Conservation (phyloP, 1,140 invertebrate genomes). For the Carposina sasakii region DNA sequence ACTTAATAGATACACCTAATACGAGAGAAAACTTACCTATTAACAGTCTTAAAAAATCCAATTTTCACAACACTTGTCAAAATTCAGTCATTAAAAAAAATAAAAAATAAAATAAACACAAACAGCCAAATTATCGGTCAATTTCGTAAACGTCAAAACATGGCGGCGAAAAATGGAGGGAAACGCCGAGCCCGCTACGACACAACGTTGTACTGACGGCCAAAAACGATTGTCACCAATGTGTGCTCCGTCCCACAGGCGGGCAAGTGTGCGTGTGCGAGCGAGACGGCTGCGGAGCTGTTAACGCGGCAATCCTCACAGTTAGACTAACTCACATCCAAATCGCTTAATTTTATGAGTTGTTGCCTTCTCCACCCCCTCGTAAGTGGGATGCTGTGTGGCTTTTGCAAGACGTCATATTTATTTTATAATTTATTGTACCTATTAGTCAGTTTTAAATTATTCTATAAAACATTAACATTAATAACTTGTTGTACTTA, state of each 20-base stretch:
- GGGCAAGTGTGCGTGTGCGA: slow-evolving; percentile 31
- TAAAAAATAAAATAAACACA: slow-evolving; percentile 23
- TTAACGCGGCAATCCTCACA: slow-evolving; percentile 64
- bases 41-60: too few relatives aligned
- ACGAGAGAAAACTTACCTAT: too few relatives aligned
- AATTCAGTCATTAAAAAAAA: slow-evolving; percentile 21
- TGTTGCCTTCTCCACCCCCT: slow-evolving; percentile 72
- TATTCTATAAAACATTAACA: too few relatives aligned
- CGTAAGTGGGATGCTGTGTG: slow-evolving; percentile 30
- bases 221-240: slow-evolving; percentile 22
- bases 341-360: slow-evolving; percentile 75
- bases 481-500: too few relatives aligned
- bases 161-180: slow-evolving; percentile 46
- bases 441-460: too few relatives aligned
- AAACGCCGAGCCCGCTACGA: too few relatives aligned
- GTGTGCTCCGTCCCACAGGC: slow-evolving; percentile 13
- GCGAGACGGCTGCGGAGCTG: slow-evolving; percentile 40
- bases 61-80: too few relatives aligned
- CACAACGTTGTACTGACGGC: slow-evolving; percentile 30
- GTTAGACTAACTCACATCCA: slow-evolving; percentile 72
- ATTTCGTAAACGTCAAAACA: too few relatives aligned
- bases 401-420: slow-evolving; percentile 47
- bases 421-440: too few relatives aligned
- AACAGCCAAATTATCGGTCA: slow-evolving; percentile 31
- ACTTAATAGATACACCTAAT: too few relatives aligned